Percentiles rank a stretch among this genome's conserved stretches.
These are phyloP conservation scores for Caradrina clavipalpis DNA, from an alignment of 2,888 invertebrate species.

Conservation along the genomic window DNA sequence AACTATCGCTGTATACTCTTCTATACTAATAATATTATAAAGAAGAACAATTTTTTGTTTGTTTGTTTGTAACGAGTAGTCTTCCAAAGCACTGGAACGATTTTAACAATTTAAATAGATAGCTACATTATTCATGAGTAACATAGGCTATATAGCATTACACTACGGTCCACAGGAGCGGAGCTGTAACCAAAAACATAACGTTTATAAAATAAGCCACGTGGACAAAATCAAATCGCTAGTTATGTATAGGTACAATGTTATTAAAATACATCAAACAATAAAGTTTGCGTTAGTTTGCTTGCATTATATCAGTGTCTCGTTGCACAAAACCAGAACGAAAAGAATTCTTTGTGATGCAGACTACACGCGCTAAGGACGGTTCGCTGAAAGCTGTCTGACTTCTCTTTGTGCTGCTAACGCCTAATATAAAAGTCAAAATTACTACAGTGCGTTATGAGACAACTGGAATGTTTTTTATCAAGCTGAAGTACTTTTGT, in stretches of 20 bases:
- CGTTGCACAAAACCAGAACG: slow-evolving; percentile 39
- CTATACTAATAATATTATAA: no score
- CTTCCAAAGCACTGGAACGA: no score
- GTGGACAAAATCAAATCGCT: no score
- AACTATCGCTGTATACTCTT: no score
- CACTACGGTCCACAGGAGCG: no score
- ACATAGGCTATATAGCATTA: no score
- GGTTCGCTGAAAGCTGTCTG: slow-evolving; percentile 39
- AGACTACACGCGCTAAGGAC: slow-evolving; percentile 33
- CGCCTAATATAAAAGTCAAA: slow-evolving; percentile 61
- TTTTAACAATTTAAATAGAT: no score
- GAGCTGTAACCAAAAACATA: no score
- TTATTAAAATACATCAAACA: slow-evolving; percentile 24
- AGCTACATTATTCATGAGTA: no score
- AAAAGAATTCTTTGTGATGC: slow-evolving; percentile 56
- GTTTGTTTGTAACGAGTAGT: no score
- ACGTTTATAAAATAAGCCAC: no score
- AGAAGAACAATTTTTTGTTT: no score
- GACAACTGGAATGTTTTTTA: slow-evolving; percentile 26
- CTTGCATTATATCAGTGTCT: slow-evolving; percentile 18
- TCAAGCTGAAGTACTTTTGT: background rate
- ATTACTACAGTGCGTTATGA: slow-evolving; percentile 25
- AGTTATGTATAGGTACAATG: background rate
- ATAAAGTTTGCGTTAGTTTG: slow-evolving; percentile 30
- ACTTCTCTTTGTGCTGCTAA: slow-evolving; percentile 38